phyloP scores from a whole-genome alignment of 1,140 invertebrate genomes.

The Rhagoletis pomonella region DNA sequence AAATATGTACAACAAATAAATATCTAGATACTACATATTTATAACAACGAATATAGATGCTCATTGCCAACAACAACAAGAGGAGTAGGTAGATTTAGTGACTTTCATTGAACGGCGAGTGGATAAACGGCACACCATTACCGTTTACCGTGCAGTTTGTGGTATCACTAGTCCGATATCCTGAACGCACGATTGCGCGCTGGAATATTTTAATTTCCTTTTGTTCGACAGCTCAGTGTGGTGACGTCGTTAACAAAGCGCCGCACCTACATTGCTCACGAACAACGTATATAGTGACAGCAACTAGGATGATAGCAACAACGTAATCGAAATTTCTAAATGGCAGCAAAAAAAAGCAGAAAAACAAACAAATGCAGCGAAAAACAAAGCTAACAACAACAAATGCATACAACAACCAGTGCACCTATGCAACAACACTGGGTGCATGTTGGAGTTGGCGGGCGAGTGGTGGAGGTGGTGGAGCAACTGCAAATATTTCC shows the following conservation, averaged over 20 bases:
- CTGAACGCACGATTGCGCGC: constrained; percentile 50
- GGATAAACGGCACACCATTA: background rate
- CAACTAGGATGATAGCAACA: constrained; percentile 12
- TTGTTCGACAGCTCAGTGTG: constrained; percentile 42
- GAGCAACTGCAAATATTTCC: background rate
- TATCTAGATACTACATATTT: background rate
- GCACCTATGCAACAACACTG: background rate
- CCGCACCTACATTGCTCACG: background rate
- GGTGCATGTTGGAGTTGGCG: background rate
- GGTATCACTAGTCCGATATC: constrained; percentile 15
- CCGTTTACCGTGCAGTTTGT: constrained; percentile 6
- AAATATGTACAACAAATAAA: background rate
- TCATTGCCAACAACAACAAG: background rate
- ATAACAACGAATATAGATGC: background rate
- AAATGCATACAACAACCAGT: background rate
- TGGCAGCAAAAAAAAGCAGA: background rate
- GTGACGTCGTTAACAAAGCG: background rate
- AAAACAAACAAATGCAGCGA: background rate
- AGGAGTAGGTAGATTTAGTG: background rate
- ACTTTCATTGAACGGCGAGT: background rate
- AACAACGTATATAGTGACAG: background rate
- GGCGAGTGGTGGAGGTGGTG: background rate
- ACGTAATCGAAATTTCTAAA: constrained; percentile 50
- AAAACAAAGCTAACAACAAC: constrained; percentile 7
- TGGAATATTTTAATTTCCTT: constrained; percentile 55